These are phyloP conservation scores for Suillia variegata DNA, from an alignment of 2,888 invertebrate species.

Conservation along the genomic window DNA sequence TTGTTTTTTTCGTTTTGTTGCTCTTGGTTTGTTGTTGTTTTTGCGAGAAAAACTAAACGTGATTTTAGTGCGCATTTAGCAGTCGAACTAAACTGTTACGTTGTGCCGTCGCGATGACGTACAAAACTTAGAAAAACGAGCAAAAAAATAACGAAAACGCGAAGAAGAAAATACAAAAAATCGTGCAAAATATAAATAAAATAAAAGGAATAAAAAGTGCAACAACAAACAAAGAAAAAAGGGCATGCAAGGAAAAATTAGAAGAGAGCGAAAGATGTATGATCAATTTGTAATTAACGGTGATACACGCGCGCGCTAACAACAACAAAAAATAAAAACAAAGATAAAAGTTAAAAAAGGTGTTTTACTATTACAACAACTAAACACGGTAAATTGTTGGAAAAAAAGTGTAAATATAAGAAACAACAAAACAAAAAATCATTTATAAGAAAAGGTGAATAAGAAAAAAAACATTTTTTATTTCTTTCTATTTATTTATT, in stretches of 20 bases:
- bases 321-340: not conserved
- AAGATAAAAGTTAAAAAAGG: not conserved
- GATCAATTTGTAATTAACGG: too few species aligned
- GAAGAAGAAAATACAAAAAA: slow-evolving; percentile 10
- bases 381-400: too few species aligned
- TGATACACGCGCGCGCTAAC: too few species aligned
- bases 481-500: too few species aligned
- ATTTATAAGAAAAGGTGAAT: too few species aligned
- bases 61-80: slow-evolving; percentile 51
- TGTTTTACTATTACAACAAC: too few species aligned
- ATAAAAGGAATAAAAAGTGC: slow-evolving; percentile 12
- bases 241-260: not conserved
- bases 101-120: slow-evolving; percentile 37
- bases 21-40: not conserved
- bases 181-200: slow-evolving; percentile 19
- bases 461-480: too few species aligned
- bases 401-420: too few species aligned
- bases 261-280: not conserved
- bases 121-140: too few species aligned
- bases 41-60: slow-evolving; percentile 8
- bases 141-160: too few species aligned
- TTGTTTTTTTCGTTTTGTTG: not conserved
- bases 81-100: slow-evolving; percentile 34
- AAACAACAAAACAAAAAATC: too few species aligned
- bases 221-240: slow-evolving; percentile 5